phyloP scores from a whole-genome alignment of 2,113 vertebrate species.

The Cnemophilus loriae region DNA sequence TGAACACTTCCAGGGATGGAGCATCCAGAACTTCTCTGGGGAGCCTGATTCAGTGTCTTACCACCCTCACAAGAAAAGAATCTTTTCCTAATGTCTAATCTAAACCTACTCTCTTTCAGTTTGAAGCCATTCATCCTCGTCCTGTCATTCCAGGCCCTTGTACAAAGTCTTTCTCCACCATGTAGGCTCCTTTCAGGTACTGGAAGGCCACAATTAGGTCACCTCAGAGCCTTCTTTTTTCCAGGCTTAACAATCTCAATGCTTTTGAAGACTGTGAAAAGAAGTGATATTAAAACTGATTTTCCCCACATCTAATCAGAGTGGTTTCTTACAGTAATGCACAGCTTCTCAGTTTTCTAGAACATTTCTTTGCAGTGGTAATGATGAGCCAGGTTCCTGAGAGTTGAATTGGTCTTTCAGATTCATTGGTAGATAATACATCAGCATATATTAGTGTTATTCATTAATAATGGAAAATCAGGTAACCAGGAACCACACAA shows the following conservation, averaged over 20 bases:
- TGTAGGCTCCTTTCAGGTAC: neutral
- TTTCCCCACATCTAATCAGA: neutral
- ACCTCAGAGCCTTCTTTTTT: neutral
- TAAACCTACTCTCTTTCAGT: neutral
- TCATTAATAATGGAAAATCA: neutral
- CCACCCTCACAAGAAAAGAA: neutral
- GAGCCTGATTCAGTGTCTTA: neutral
- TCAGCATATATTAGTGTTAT: neutral
- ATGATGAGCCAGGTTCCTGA: neutral
- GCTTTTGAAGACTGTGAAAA: neutral
- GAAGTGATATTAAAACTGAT: neutral
- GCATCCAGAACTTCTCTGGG: neutral
- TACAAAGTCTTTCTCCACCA: neutral
- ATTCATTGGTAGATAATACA: neutral
- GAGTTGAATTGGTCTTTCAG: neutral
- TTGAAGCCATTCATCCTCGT: neutral
- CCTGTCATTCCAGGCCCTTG: neutral
- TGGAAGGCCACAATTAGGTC: neutral
- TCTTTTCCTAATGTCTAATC: neutral
- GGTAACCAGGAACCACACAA: neutral
- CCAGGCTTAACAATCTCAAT: neutral
- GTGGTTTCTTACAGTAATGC: neutral
- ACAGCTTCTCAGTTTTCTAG: neutral
- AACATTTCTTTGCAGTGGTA: neutral
- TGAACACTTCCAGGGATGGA: neutral